Conservation (phyloP, 2,113 vertebrate genomes). For the Callithrix jacchus region DNA sequence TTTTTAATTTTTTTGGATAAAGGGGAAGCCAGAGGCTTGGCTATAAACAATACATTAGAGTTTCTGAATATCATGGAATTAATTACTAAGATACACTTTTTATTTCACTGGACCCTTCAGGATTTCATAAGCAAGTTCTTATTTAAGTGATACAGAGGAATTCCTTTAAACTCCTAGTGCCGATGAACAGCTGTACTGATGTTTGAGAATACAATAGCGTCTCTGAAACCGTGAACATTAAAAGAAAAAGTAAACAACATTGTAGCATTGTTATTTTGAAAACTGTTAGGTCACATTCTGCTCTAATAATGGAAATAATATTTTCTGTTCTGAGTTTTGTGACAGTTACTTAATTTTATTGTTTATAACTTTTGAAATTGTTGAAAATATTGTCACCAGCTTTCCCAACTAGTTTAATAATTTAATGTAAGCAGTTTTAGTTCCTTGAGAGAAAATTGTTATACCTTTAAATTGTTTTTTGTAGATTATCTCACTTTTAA, state of each 20-base stretch:
- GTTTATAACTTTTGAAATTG: slow-evolving; percentile 31
- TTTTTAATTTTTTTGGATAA: not conserved
- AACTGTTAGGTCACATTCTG: not conserved
- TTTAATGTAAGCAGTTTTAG: slow-evolving; percentile 16
- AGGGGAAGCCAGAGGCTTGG: not conserved
- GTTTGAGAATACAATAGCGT: not conserved
- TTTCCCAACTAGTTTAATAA: slow-evolving; percentile 30
- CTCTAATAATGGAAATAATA: not conserved
- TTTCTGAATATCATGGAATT: slow-evolving; percentile 26
- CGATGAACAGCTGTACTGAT: not conserved
- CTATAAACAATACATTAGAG: not conserved
- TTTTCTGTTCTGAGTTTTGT: slow-evolving; percentile 19
- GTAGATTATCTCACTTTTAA: not conserved
- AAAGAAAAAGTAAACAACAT: slow-evolving; percentile 4
- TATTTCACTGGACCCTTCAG: slow-evolving; percentile 30
- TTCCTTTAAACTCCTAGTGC: not conserved
- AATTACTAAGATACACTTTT: slow-evolving; percentile 23
- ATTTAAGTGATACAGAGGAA: not conserved
- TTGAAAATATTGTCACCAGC: slow-evolving; percentile 7
- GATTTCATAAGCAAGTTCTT: slow-evolving; percentile 6
- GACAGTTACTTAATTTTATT: slow-evolving; percentile 35
- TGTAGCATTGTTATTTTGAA: slow-evolving; percentile 2
- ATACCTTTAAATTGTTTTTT: slow-evolving; percentile 3
- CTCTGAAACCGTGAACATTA: not conserved
- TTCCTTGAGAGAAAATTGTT: slow-evolving; percentile 37